phyloP scores from a whole-genome alignment of 1,140 invertebrate genomes.

The Drosophila nigrodunni region DNA sequence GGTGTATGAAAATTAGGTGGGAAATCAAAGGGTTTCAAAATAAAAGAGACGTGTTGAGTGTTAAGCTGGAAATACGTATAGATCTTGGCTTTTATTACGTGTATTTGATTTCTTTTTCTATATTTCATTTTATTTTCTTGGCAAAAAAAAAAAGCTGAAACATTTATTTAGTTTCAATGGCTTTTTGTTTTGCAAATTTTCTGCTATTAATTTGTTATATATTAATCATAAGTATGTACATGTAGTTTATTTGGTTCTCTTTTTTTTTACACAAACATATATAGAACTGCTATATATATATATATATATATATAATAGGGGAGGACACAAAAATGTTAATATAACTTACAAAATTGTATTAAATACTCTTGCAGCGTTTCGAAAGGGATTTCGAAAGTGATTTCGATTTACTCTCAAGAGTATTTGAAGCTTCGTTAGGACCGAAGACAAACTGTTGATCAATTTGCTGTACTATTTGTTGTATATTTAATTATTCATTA shows the following conservation, averaged over 20 bases:
- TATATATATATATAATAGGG: constrained; percentile 17
- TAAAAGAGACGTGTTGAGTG: neutral
- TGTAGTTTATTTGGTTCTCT: constrained; percentile 16
- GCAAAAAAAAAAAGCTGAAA: constrained; percentile 27
- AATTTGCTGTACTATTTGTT: constrained; percentile 8
- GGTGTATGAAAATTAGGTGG: neutral
- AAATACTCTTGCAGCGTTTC: constrained; percentile 2
- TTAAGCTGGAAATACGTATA: constrained; percentile 44
- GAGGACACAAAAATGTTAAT: neutral
- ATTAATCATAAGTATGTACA: neutral
- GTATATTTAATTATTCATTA: constrained; percentile 13
- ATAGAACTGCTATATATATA: neutral
- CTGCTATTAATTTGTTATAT: neutral
- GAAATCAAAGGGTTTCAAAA: neutral
- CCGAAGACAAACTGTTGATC: constrained; percentile 25
- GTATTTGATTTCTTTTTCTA: constrained; percentile 30
- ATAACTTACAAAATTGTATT: neutral
- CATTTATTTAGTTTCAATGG: constrained; percentile 1
- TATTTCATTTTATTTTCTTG: constrained; percentile 14
- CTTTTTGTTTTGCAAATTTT: neutral
- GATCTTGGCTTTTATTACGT: constrained; percentile 41
- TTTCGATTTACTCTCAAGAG: constrained; percentile 1
- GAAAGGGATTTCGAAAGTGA: neutral
- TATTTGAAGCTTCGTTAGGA: constrained; percentile 22
- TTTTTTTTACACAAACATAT: constrained; percentile 14